Evolutionary conservation across 2,113 vertebrate species (phyloP), one percentile per base, ranked within the genome.

Genomic region (Bujurquina vittata): DNA sequence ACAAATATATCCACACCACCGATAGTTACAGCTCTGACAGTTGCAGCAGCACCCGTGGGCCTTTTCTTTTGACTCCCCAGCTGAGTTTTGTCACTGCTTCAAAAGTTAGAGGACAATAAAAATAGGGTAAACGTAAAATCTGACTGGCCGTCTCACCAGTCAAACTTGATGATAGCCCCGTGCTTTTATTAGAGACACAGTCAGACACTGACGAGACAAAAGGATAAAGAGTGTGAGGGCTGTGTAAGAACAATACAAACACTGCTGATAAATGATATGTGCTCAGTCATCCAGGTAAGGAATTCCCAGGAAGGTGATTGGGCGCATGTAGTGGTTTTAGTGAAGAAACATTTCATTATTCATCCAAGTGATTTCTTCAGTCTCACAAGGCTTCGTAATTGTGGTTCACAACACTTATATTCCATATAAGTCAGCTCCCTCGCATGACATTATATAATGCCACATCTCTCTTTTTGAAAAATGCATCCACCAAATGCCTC

Each of bases 1-100:
- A 75, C 75, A 49, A 73, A 80, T 29, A 62, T 3, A 73, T 55
- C 65, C 65, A 52, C 43, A 26, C 29, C 4, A 20, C 52, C 5
- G 57, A 79, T 58, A 79, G 85, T 85, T 58, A 18, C 33, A 26
- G 65, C 8, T 23, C 54, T 29, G 73, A 84, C 82, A 77, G 83
- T 74, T 77, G 55, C 1, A 54, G 80, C 18, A 22, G 6, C 1
- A 60, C 46, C 56, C 37, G 1, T n/a, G n/a, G 62, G 75, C 18
- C n/a, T 60, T 84, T 87, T 7, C 40, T 59, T 69, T 69, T 54
- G 29, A 73, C 22, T 75, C 37, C 10, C 63, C 62, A 0, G 58
- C 60, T 49, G 33, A 77, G 59, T 59, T 58, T 29, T 78, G 61
- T 58, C 29, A 57, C 52, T 46, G 26, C 63, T 63, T 74, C 55